Conservation (phyloP, 2,888 invertebrate species). For the Rhamnusium bicolor region DNA sequence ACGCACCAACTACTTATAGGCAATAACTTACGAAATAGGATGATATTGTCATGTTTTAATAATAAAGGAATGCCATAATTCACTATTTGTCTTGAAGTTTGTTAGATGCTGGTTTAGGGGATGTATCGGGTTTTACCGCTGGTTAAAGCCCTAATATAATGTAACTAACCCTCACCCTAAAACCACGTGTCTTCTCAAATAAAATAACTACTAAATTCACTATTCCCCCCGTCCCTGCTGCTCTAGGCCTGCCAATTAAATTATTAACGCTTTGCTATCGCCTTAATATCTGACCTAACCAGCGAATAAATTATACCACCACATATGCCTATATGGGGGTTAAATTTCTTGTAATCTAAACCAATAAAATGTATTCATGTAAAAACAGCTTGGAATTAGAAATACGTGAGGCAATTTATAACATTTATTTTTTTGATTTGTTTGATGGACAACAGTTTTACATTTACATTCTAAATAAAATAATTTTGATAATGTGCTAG, state of each 20-base stretch:
- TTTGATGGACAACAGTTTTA: no score
- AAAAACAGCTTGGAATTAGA: no score
- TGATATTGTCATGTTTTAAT: constrained; percentile 27
- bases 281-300: constrained; percentile 34
- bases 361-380: background rate
- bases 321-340: constrained; percentile 4
- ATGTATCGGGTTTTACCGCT: constrained; percentile 40
- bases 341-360: background rate
- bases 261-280: constrained; percentile 55
- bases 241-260: constrained; percentile 55
- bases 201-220: constrained; percentile 61
- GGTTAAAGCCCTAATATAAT: constrained; percentile 47
- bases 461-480: no score
- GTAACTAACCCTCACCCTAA: constrained; percentile 60
- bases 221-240: constrained; percentile 51
- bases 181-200: constrained; percentile 59
- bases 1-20: background rate
- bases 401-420: no score
- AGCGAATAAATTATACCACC: constrained; percentile 31
- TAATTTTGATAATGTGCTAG: no score
- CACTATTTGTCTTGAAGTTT: constrained; percentile 35
- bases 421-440: no score
- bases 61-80: constrained; percentile 23
- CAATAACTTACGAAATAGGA: constrained; percentile 4
- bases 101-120: constrained; percentile 26